These are phyloP conservation scores for Sarcophaga subvicina DNA, from an alignment of 2,888 invertebrate species.

Conservation along the genomic window DNA sequence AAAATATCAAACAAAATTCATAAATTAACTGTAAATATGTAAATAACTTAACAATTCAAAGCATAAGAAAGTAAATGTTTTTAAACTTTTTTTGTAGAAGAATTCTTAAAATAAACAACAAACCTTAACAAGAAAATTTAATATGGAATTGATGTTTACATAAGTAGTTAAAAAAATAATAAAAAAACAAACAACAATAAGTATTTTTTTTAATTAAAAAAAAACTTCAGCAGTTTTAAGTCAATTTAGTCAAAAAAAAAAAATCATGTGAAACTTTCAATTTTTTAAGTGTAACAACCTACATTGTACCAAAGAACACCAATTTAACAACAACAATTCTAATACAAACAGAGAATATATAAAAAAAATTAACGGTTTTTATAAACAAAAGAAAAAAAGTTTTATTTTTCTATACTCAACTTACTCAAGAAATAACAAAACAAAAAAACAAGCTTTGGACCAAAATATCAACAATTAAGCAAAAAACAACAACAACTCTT, in stretches of 20 bases:
- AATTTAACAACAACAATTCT: too few relatives aligned
- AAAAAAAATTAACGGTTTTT: not conserved
- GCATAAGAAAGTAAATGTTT: not conserved
- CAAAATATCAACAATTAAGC: conserved; percentile 18
- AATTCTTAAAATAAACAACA: not conserved
- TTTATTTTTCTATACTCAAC: conserved; percentile 13
- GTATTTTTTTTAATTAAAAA: not conserved
- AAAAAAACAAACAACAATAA: not conserved
- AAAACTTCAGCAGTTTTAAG: too few relatives aligned
- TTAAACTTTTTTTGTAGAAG: not conserved
- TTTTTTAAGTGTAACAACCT: too few relatives aligned
- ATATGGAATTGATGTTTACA: conserved; percentile 64
- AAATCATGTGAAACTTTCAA: too few relatives aligned
- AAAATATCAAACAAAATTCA: not conserved
- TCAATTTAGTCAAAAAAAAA: too few relatives aligned
- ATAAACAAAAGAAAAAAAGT: not conserved
- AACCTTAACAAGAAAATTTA: not conserved
- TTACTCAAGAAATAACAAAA: not conserved
- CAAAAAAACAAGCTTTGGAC: conserved; percentile 26
- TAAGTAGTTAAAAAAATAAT: conserved; percentile 24
- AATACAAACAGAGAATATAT: not conserved
- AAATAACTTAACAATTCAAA: conserved; percentile 30
- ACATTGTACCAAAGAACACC: too few relatives aligned
- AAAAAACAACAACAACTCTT: not conserved
- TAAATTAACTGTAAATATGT: conserved; percentile 52